A percentile compares a stretch with the other conserved stretches of the same genome.
These are phyloP conservation scores for Valencia hispanica DNA, from an alignment of 2,797 vertebrate genomes.

Conservation along the genomic window DNA sequence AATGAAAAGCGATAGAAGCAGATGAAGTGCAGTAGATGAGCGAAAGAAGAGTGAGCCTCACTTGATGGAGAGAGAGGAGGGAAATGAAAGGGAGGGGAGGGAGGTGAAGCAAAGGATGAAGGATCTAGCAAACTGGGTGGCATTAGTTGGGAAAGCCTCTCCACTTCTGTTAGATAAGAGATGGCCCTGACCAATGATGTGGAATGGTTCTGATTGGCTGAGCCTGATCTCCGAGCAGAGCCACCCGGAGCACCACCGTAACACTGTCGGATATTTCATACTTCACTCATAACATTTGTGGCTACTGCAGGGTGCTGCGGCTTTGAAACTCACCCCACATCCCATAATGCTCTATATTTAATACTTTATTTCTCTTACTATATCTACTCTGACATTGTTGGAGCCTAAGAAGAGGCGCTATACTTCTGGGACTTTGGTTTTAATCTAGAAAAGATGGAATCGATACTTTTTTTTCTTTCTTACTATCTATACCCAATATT, in stretches of 20 bases:
- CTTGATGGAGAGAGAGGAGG: constrained; percentile 39
- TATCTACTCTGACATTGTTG: constrained; percentile 7
- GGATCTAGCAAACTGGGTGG: constrained; percentile 67
- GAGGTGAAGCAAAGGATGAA: constrained; percentile 58
- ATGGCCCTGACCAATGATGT: constrained; percentile 78
- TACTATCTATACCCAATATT: not conserved
- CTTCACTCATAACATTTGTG: constrained; percentile 58
- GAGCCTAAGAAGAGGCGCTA: not conserved
- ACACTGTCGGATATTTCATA: constrained; percentile 73
- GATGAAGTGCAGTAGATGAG: constrained; percentile 60
- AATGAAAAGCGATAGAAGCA: constrained; percentile 59
- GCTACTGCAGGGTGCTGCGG: constrained; percentile 34
- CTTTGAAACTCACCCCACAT: constrained; percentile 34
- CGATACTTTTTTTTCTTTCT: not conserved
- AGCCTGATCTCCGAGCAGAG: constrained; percentile 68
- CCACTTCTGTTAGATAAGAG: constrained; percentile 75
- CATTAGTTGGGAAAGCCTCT: constrained; percentile 77
- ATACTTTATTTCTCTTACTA: constrained; percentile 26
- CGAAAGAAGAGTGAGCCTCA: constrained; percentile 44
- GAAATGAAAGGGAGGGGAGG: constrained; percentile 20
- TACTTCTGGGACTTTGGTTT: not conserved
- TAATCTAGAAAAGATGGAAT: not conserved
- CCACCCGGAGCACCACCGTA: constrained; percentile 44
- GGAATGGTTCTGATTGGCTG: constrained; percentile 80
- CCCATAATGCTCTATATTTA: constrained; percentile 32